A percentile compares a stretch with the other conserved stretches of the same genome.
Evolutionary conservation across 2,797 vertebrate species (phyloP).

Genomic region (Protonibea diacanthus): DNA sequence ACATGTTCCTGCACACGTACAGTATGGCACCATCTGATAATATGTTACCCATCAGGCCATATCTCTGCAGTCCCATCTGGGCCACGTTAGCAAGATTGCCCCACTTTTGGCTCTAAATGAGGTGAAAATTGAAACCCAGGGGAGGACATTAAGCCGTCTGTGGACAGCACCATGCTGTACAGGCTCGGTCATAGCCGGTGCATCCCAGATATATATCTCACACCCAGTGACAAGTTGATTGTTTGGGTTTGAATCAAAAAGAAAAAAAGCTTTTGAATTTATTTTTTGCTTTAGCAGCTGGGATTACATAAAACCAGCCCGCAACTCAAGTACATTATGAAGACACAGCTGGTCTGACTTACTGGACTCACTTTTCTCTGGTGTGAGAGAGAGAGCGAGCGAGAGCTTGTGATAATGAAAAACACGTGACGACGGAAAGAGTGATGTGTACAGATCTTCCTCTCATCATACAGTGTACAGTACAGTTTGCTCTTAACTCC

Average conservation of each 20-base stretch:
- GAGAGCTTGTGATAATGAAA: constrained; percentile 26
- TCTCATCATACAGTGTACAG: background rate
- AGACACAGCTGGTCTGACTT: constrained; percentile 33
- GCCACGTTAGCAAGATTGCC: constrained; percentile 26
- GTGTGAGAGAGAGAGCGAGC: background rate
- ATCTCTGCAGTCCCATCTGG: constrained; percentile 46
- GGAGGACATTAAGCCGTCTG: background rate
- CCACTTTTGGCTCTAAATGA: constrained; percentile 38
- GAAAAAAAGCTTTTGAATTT: constrained; percentile 60
- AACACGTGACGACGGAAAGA: background rate
- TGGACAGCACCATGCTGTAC: background rate
- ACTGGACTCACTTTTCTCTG: constrained; percentile 5
- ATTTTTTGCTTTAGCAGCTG: constrained; percentile 21
- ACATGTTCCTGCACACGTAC: constrained; percentile 38
- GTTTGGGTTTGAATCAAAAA: constrained; percentile 64
- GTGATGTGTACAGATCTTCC: background rate
- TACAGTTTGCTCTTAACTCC: constrained; percentile 7
- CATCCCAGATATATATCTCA: constrained; percentile 10
- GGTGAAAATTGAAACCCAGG: constrained; percentile 58
- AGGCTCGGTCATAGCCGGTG: background rate
- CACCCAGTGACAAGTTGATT: constrained; percentile 49
- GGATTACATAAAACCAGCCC: constrained; percentile 6
- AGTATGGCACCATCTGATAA: constrained; percentile 38
- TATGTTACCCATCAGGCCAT: constrained; percentile 3
- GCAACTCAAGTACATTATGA: background rate